A percentile compares a stretch with the other conserved stretches of the same genome.
phyloP scores from a whole-genome alignment of 2,888 invertebrate species.

The Ennomos quercinarius region DNA sequence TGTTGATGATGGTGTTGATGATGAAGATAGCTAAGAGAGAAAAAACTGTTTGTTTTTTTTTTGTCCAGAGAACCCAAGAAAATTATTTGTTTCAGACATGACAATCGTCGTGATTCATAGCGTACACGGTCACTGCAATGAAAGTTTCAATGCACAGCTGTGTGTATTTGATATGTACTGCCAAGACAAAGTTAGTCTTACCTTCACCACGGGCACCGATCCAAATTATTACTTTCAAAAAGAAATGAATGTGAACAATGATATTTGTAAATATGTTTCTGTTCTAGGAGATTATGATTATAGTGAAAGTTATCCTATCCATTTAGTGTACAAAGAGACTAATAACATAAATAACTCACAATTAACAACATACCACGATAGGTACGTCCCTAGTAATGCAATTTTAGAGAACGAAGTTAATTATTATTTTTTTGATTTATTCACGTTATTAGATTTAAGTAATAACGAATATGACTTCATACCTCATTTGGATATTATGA shows the following conservation, averaged over 20 bases:
- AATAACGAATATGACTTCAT: conserved; percentile 39
- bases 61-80: background rate
- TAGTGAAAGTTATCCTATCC: background rate
- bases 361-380: too few relatives aligned
- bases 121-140: background rate
- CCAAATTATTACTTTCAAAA: too few relatives aligned
- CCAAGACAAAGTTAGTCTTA: background rate
- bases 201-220: too few relatives aligned
- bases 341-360: too few relatives aligned
- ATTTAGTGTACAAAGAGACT: conserved; percentile 1
- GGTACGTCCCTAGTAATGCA: too few relatives aligned
- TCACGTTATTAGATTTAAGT: conserved; percentile 51
- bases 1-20: too few relatives aligned
- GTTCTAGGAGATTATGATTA: background rate
- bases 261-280: background rate
- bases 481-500: conserved; percentile 50
- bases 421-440: too few relatives aligned
- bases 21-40: too few relatives aligned
- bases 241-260: background rate
- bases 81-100: conserved; percentile 12
- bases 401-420: too few relatives aligned
- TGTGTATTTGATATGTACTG: conserved; percentile 14
- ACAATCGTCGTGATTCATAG: background rate
- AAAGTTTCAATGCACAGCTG: background rate
- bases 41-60: too few relatives aligned